These are phyloP conservation scores for Micromesistius poutassou DNA, from an alignment of 2,797 vertebrate species.

Conservation along the genomic window DNA sequence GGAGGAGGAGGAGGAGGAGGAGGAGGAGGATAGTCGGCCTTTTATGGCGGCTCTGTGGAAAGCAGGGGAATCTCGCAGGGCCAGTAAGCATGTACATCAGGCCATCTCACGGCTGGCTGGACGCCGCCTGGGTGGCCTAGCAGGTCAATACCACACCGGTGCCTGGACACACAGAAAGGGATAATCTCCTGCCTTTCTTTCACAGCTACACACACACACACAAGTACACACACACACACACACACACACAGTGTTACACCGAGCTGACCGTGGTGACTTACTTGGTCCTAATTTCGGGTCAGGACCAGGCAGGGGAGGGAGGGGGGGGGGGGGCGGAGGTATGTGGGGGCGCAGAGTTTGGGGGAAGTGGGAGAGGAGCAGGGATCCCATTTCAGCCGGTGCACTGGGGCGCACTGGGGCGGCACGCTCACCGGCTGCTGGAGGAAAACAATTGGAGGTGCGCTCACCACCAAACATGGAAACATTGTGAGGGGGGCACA, in stretches of 20 bases:
- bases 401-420: slow-evolving; percentile 70
- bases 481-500: slow-evolving; percentile 33
- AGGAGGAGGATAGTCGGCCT: not conserved
- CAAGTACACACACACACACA: slow-evolving; percentile 13
- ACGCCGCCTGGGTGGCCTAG: slow-evolving; percentile 77
- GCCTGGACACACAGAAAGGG: slow-evolving; percentile 74
- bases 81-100: slow-evolving; percentile 79
- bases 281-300: slow-evolving; percentile 69
- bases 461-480: slow-evolving; percentile 60
- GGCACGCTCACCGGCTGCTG: slow-evolving; percentile 62
- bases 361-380: slow-evolving; percentile 33
- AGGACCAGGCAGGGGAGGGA: slow-evolving; percentile 55
- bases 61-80: slow-evolving; percentile 74
- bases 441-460: slow-evolving; percentile 65
- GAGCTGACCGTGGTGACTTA: slow-evolving; percentile 46
- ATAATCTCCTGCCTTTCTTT: slow-evolving; percentile 78
- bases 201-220: slow-evolving; percentile 38
- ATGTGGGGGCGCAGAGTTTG: slow-evolving; percentile 35
- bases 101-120: slow-evolving; percentile 79
- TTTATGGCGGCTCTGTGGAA: slow-evolving; percentile 55
- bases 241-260: slow-evolving; percentile 2
- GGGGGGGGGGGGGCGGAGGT: slow-evolving; percentile 42
- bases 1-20: not conserved
- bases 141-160: slow-evolving; percentile 74
- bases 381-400: slow-evolving; percentile 62